These are phyloP conservation scores for Lithophane leautieri DNA, from an alignment of 2,888 invertebrate species.

Conservation along the genomic window DNA sequence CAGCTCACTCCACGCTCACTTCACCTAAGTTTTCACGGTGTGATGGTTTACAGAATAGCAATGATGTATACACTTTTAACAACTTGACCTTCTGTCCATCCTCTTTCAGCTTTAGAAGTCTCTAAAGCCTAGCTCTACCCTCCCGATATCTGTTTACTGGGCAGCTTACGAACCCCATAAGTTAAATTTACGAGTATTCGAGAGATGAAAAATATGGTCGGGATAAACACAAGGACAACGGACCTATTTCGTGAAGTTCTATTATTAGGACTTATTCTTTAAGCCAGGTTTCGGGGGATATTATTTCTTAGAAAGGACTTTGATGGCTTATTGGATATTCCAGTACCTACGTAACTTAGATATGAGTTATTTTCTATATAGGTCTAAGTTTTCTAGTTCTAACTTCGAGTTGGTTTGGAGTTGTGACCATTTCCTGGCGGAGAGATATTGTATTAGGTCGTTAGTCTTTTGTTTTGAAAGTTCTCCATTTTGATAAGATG, in stretches of 20 bases:
- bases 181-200: slow-evolving; percentile 63
- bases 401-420: not conserved
- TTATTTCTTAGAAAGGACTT: slow-evolving; percentile 28
- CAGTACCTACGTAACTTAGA: slow-evolving; percentile 14
- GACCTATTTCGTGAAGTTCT: slow-evolving; percentile 49
- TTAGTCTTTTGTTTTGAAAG: slow-evolving; percentile 9
- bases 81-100: slow-evolving; percentile 47
- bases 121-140: slow-evolving; percentile 46
- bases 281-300: slow-evolving; percentile 40
- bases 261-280: slow-evolving; percentile 56
- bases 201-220: slow-evolving; percentile 65
- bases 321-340: slow-evolving; percentile 35
- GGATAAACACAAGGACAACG: slow-evolving; percentile 55
- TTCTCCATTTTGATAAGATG: slow-evolving; percentile 25
- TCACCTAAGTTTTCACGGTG: no score
- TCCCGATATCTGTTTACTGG: slow-evolving; percentile 64
- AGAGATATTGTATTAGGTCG: slow-evolving; percentile 3
- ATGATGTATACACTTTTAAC: not conserved
- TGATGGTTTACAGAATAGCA: no score
- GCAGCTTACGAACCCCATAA: slow-evolving; percentile 62
- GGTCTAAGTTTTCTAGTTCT: slow-evolving; percentile 17
- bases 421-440: not conserved
- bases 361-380: slow-evolving; percentile 14
- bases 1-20: no score
- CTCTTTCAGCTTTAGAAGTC: slow-evolving; percentile 22